Evolutionary conservation across 2,888 invertebrate genomes (phyloP), one percentile per base, ranked within the genome.

Genomic region (Sarcophaga rosellei): DNA sequence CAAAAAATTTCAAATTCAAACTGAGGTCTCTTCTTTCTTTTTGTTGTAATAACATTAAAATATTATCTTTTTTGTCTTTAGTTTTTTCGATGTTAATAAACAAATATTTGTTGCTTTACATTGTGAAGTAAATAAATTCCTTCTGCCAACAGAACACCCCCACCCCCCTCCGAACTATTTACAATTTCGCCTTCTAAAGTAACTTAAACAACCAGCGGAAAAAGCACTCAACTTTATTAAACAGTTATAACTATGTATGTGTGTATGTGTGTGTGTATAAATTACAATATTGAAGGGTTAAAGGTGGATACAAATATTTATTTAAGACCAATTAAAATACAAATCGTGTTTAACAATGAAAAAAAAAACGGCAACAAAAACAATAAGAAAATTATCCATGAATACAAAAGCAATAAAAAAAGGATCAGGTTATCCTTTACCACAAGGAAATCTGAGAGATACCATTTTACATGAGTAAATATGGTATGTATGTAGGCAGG

Each of bases 271-370:
- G 2, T 35, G 8, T 35, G 8, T 35, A 69, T 6, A 65, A 69
- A 61, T 84, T 75, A 35, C 61, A 61, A 65, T 68, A 77, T 72
- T 81, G 88, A 90, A 88, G 90, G 90, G 90, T 90, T 90, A 90
- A 89, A 88, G 88, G 88, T 89, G 77, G 81, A 63, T 66, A 69
- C 87, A 89, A 53, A 88, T 88, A 88, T 89, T 89, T 89, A 68
- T 68, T 75, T 87, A 83, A 75, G 87, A 61, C 90, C 90, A 89
- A 90, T 90, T 90, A 90, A 89, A 89, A 88, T 87, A 70, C 73
- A 66, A 83, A 84, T 81, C 81, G 77, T 78, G 68, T 84, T 84
- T 80, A 84, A 84, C 84, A 65, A 75, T 4, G 4, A 25, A 25
- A 25, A 25, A 6, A 35, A 35, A 35, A 35, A 35, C 2, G 35